Base-by-base conservation (phyloP, 2,797 vertebrate species). In the Tragopan temminckii region DNA sequence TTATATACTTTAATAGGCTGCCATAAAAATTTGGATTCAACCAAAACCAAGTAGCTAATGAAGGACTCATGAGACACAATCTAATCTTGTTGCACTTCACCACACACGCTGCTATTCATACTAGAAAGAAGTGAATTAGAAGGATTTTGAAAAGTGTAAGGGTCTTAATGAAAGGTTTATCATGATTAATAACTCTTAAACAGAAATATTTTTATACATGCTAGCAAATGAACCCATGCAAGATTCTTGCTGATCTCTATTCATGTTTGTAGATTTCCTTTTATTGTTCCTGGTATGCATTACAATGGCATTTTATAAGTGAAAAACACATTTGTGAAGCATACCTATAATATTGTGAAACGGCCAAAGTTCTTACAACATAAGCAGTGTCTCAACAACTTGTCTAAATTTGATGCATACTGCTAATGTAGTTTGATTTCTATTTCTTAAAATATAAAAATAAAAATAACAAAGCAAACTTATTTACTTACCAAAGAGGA, bases 121-220 rank as follows among this genome's bases (percentile, higher is more conserved):
- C 27, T 43, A 67, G 35, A 38, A 83, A 57, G 67, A 93, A 87
- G 45, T 19, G 58, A 84, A 15, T 64, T 13, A 88, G 58, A 94
- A 71, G 86, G 58, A 82, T 83, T 94, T 94, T 85, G 75, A 87
- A 82, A 94, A 87, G 42, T 53, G 23, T 40, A 89, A 93, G 61
- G 11, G 45, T 64, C 86, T 85, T 80, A 96, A 76, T 70, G 61
- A 90, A 93, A 90, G 52, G 42, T 92, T 92, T 90, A 94, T 93
- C 63, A 40, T 24, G 68, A 74, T 33, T 83, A 80, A 90, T 72
- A 86, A 74, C 25, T 68, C 17, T 31, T 78, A 93, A 83, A 5
- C 29, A 74, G 52, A 27, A 55, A 55, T 55, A 55, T 10, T 85
- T 93, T 90, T 78, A 40, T 43, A 57, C 6, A 14, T 16, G 9